Evolutionary conservation across 2,113 vertebrate genomes (phyloP).

Genomic region (Thalassoma bifasciatum): DNA sequence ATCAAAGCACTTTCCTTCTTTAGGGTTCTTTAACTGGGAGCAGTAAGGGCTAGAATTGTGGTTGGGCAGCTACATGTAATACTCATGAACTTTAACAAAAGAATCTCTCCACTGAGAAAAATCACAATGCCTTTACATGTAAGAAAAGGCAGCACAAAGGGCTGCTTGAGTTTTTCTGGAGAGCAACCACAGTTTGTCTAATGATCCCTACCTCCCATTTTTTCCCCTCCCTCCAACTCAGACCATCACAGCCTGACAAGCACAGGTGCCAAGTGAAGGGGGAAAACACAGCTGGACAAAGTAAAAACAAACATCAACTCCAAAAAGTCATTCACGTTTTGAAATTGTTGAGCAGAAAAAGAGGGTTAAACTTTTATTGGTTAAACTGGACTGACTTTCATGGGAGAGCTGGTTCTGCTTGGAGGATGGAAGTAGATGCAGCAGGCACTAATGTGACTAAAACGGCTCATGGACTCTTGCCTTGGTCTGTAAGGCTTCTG

Average conservation of each 20-base stretch:
- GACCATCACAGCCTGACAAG: slow-evolving; percentile 75
- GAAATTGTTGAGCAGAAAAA: slow-evolving; percentile 9
- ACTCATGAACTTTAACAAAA: slow-evolving; percentile 69
- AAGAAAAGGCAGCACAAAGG: slow-evolving; percentile 65
- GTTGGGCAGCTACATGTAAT: slow-evolving; percentile 85
- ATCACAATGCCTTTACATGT: slow-evolving; percentile 80
- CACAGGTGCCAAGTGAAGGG: slow-evolving; percentile 71
- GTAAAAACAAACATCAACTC: slow-evolving; percentile 43
- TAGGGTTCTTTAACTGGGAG: slow-evolving; percentile 79
- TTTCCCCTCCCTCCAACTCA: slow-evolving; percentile 16
- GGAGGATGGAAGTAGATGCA: slow-evolving; percentile 22
- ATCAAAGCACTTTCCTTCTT: slow-evolving; percentile 75
- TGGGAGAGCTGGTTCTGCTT: slow-evolving; percentile 16
- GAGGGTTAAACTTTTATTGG: slow-evolving; percentile 36
- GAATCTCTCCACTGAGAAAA: slow-evolving; percentile 75
- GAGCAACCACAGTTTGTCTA: slow-evolving; percentile 76
- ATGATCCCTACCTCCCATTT: slow-evolving; percentile 58
- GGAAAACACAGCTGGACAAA: slow-evolving; percentile 50
- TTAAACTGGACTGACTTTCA: slow-evolving; percentile 3
- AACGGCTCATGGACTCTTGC: slow-evolving; percentile 7
- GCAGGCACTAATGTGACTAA: slow-evolving; percentile 4
- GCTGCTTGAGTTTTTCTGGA: slow-evolving; percentile 72
- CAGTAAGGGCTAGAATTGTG: slow-evolving; percentile 86
- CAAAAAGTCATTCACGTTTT: slow-evolving; percentile 57
- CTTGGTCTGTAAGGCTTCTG: slow-evolving; percentile 51